phyloP scores from a whole-genome alignment of 2,888 invertebrate species.

The Rhaphigaster nebulosa region DNA sequence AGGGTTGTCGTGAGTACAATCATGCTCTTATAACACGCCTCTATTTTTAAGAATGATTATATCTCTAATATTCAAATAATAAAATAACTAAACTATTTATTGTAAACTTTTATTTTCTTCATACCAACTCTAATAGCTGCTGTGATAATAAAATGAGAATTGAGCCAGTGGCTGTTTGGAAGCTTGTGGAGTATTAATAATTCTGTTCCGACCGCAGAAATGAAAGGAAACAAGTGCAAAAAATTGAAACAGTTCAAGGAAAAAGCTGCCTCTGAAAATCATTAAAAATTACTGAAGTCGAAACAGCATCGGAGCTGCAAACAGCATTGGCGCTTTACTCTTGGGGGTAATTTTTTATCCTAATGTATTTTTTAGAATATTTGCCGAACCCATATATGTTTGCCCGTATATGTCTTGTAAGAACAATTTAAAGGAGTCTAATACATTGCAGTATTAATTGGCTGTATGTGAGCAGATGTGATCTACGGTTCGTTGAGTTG shows the following conservation, averaged over 20 bases:
- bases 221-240: not conserved
- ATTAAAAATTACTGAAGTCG: not conserved
- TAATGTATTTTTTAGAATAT: not conserved
- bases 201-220: constrained; percentile 2
- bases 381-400: not conserved
- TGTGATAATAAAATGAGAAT: not conserved
- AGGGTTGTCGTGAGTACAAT: too few relatives aligned
- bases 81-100: not conserved
- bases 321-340: not conserved
- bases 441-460: too few relatives aligned
- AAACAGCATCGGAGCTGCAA: not conserved
- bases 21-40: too few relatives aligned
- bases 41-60: too few relatives aligned
- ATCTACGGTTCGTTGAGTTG: too few relatives aligned
- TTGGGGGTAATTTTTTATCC: not conserved
- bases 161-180: not conserved
- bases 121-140: not conserved
- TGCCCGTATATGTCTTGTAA: too few relatives aligned
- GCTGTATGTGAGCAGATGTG: too few relatives aligned
- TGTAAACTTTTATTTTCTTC: too few relatives aligned
- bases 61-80: too few relatives aligned
- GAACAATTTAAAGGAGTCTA: too few relatives aligned
- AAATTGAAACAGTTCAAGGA: not conserved
- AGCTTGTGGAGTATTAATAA: not conserved
- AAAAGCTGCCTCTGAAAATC: not conserved